Percentiles rank a stretch among this genome's conserved stretches.
Evolutionary conservation across 2,113 vertebrate species (phyloP).

Genomic region (Hoplias malabaricus): DNA sequence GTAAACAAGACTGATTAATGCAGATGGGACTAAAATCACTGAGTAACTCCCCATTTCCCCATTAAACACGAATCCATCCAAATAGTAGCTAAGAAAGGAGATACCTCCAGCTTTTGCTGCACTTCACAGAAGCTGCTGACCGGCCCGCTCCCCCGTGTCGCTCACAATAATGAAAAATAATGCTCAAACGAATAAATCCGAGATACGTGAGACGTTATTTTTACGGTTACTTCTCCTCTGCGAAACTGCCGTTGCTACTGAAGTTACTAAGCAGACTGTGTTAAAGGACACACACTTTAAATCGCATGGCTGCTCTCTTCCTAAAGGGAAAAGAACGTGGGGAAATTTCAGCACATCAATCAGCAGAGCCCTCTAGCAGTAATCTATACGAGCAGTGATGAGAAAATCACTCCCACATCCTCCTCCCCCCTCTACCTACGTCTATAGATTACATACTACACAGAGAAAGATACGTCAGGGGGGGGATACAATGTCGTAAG

Average conservation of each 20-base stretch:
- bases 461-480: constrained; percentile 6
- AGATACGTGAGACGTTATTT: neutral
- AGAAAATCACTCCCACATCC: constrained; percentile 3
- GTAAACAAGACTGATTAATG: no score
- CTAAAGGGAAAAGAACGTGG: neutral
- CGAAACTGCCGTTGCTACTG: neutral
- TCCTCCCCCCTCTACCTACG: constrained; percentile 4
- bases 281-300: neutral
- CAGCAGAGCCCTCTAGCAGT: neutral
- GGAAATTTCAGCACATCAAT: neutral
- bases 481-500: neutral
- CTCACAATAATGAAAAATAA: no score
- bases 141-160: no score
- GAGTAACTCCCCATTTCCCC: no score
- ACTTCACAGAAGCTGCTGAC: no score
- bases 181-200: no score
- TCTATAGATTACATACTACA: constrained; percentile 37
- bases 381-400: constrained; percentile 32
- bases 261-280: neutral
- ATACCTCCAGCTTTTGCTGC: no score
- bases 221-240: neutral
- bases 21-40: no score
- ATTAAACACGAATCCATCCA: no score
- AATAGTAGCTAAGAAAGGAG: no score
- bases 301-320: neutral